Base-by-base conservation (phyloP, 2,797 vertebrate species). In the Leptoclinus maculatus region DNA sequence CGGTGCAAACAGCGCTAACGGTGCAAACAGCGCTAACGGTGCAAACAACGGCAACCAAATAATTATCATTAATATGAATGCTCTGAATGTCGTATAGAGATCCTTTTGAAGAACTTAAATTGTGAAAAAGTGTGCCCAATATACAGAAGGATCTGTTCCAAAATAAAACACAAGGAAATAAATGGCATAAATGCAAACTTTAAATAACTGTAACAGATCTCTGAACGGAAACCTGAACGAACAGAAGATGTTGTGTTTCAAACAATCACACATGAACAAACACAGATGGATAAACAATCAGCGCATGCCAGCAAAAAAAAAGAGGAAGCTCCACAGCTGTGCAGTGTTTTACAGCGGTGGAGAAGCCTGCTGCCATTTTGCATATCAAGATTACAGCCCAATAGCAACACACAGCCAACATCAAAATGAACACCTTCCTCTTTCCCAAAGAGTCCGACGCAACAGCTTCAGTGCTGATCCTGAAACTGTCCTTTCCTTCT, bases 271-370 rank as follows among this genome's bases (percentile, higher is more conserved):
- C 79, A 43, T 74, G 74, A 68, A 38, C 27, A 79, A 66, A 74
- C 79, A 85, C 25, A 21, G n/a, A 71, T 32, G 12, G 47, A 81
- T 60, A 84, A 74, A 80, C 57, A 76, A 64, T 75, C 68, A 49
- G 56, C 75, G 41, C 62, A 79, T 41, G 39, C 47, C 80, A 82
- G 59, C 78, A 56, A 78, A 92, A 95, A 77, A 92, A 95, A 95
- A 95, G 95, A 94, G 95, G 95, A 96, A 96, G 94, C 84, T 47
- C 11, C 87, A 89, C 95, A 95, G 94, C 93, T 96, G 95, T 89
- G 85, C 53, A 58, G 23, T 32, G 51, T 84, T 90, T 87, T 83
- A 83, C 83, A 82, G 80, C 39, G 72, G 21, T 27, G 49, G 16
- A 64, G 69, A 0, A 29, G 79, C 34, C 78, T 81, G 60, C 72